Evolutionary conservation across 2,797 vertebrate species (phyloP).

Genomic region (Onychomys leucogaster): DNA sequence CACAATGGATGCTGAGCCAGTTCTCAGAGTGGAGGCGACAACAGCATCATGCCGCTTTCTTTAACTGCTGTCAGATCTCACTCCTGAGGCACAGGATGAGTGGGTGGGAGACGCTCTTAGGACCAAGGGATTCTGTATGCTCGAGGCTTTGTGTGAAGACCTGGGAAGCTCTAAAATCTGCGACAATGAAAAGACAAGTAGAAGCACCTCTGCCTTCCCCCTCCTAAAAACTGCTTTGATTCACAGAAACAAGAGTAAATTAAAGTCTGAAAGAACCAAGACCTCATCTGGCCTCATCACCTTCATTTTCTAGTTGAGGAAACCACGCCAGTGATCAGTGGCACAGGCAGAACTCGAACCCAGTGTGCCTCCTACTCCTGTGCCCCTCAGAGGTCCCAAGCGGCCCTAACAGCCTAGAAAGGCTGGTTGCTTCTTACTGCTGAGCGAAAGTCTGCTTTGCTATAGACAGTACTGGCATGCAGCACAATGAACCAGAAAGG

Average conservation of each 20-base stretch:
- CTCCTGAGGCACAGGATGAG: neutral
- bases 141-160: neutral
- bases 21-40: neutral
- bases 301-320: neutral
- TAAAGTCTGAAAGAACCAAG: neutral
- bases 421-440: neutral
- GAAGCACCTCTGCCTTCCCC: neutral
- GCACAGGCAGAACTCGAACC: neutral
- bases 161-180: neutral
- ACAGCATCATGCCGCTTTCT: neutral
- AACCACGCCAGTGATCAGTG: neutral
- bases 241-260: neutral
- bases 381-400: neutral
- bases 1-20: neutral
- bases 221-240: neutral
- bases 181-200: neutral
- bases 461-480: neutral
- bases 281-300: neutral
- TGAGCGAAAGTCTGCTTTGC: neutral
- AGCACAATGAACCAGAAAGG: conserved; percentile 40
- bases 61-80: neutral
- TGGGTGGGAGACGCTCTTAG: neutral
- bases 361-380: neutral
- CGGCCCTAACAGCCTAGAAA: neutral
- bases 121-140: neutral